phyloP scores from a whole-genome alignment of 23 tunicate genomes.

The Phallusia fumigata region DNA sequence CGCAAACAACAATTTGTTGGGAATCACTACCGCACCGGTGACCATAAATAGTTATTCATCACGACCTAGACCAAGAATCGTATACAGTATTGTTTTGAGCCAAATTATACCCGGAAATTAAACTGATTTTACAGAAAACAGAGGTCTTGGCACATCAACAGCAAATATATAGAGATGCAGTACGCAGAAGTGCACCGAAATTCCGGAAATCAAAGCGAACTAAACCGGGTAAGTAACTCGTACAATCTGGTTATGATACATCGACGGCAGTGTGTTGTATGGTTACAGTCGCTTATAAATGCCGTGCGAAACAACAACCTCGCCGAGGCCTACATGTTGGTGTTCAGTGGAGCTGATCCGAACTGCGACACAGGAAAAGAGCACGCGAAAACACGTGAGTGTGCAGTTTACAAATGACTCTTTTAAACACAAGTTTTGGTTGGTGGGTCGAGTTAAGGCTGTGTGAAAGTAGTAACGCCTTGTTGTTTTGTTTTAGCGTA shows the following conservation, averaged over 20 bases:
- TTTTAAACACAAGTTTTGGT: neutral
- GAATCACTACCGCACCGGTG: no score
- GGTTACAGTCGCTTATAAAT: slow-evolving; percentile 46
- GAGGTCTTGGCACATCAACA: slow-evolving; percentile 72
- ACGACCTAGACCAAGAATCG: no score
- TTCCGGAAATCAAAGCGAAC: slow-evolving; percentile 46
- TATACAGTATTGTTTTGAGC: no score
- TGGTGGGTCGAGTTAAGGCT: neutral
- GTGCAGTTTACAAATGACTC: neutral
- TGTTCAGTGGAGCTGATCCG: slow-evolving; percentile 86
- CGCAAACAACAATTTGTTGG: no score
- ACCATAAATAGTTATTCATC: no score
- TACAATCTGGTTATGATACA: neutral
- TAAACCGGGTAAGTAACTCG: slow-evolving; percentile 39
- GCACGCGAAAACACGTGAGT: slow-evolving; percentile 37
- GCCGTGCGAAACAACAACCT: slow-evolving; percentile 55
- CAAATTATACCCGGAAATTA: no score
- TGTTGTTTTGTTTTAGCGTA: slow-evolving; percentile 53
- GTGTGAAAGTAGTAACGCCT: neutral
- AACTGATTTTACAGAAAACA: slow-evolving; percentile 51
- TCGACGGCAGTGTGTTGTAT: neutral
- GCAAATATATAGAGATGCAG: slow-evolving; percentile 79
- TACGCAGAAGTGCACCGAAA: slow-evolving; percentile 47
- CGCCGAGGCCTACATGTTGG: slow-evolving; percentile 44
- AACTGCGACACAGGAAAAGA: slow-evolving; percentile 85